Conservation (phyloP, 2,797 vertebrate genomes). For the Tachyglossus aculeatus region DNA sequence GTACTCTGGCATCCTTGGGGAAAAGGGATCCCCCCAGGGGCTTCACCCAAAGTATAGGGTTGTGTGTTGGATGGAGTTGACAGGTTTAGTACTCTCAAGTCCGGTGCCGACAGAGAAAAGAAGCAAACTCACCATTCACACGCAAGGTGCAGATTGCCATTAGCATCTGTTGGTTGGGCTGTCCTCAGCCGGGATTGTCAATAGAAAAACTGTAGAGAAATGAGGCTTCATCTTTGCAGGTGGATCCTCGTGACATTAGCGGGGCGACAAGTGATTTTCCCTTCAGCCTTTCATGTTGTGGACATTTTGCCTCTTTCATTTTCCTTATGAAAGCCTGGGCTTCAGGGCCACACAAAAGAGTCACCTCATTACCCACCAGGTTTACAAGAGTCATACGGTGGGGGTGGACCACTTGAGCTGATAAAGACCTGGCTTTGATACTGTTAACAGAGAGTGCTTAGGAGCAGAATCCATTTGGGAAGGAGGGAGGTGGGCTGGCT, state of each 20-base stretch:
- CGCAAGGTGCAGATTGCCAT: neutral
- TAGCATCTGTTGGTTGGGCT: neutral
- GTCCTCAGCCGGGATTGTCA: neutral
- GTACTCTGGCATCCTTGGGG: too few species aligned
- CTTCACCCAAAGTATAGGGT: too few species aligned
- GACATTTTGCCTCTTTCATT: constrained; percentile 9
- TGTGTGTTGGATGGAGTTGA: too few species aligned
- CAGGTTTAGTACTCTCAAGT: too few species aligned
- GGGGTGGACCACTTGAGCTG: neutral
- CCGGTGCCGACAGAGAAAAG: neutral
- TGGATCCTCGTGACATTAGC: neutral
- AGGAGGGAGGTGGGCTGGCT: neutral
- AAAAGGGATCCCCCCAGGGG: too few species aligned
- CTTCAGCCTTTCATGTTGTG: neutral
- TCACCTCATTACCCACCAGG: constrained; percentile 8
- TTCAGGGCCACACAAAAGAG: neutral
- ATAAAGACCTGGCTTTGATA: neutral
- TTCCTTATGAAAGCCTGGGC: constrained; percentile 18
- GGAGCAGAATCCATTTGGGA: neutral
- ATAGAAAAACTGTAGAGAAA: neutral
- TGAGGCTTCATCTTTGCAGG: fast-evolving
- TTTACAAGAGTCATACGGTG: constrained; percentile 8
- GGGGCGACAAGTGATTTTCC: neutral
- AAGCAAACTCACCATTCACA: neutral
- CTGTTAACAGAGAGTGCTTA: neutral